Conservation (phyloP, 2,888 invertebrate species). For the Lepidocyrtoides sp. region DNA sequence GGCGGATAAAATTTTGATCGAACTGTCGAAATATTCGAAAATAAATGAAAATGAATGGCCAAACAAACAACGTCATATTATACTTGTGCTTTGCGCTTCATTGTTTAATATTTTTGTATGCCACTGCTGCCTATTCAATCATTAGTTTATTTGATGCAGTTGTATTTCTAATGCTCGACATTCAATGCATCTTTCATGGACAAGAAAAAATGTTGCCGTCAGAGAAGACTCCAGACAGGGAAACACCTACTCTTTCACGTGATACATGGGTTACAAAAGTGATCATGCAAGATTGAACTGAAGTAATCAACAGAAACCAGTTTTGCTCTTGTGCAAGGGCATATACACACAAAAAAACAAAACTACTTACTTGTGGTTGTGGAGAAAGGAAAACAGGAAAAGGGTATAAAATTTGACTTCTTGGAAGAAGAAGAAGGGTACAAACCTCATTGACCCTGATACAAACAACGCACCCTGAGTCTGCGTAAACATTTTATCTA, state of each 20-base stretch:
- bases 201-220: slow-evolving; percentile 63
- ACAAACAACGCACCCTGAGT: too few species aligned
- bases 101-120: slow-evolving; percentile 19
- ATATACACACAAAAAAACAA: neutral
- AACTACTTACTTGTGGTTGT: too few species aligned
- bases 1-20: slow-evolving; percentile 81
- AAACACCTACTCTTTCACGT: slow-evolving; percentile 68
- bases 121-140: neutral
- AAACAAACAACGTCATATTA: neutral
- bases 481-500: neutral
- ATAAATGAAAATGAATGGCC: slow-evolving; percentile 82
- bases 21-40: slow-evolving; percentile 82
- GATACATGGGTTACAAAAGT: slow-evolving; percentile 67
- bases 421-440: slow-evolving; percentile 1
- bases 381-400: too few species aligned
- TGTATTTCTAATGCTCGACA: slow-evolving; percentile 34
- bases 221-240: slow-evolving; percentile 72
- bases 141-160: neutral
- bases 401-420: neutral
- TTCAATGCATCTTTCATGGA: slow-evolving; percentile 41
- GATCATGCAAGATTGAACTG: slow-evolving; percentile 58
- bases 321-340: neutral
- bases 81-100: slow-evolving; percentile 46
- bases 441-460: too few species aligned
- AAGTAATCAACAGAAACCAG: slow-evolving; percentile 58